phyloP scores from a whole-genome alignment of 2,113 vertebrate genomes.

The Tringa solitaria region DNA sequence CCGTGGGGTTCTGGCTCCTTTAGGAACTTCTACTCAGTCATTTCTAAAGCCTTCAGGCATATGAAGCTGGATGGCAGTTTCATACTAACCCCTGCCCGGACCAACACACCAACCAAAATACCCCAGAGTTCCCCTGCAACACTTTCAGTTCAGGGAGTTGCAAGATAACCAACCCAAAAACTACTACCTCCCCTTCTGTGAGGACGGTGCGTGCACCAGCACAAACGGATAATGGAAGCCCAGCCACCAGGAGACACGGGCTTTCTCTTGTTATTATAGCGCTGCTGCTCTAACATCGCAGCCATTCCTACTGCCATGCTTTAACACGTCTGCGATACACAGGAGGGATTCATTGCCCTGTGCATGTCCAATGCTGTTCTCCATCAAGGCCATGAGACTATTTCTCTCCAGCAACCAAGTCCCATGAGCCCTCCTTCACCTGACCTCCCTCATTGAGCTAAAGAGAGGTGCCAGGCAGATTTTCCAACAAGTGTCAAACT shows the following conservation, averaged over 20 bases:
- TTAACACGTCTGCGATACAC: not conserved
- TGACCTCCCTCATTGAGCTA: not conserved
- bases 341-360: not conserved
- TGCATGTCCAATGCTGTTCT: not conserved
- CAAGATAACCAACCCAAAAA: not conserved
- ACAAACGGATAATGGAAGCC: not conserved
- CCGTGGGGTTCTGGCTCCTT: not conserved
- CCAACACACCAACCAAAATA: not conserved
- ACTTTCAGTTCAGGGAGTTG: not conserved
- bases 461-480: not conserved
- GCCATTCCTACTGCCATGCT: not conserved
- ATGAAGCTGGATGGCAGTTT: not conserved
- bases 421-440: fast-evolving
- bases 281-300: not conserved
- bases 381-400: not conserved
- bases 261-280: fast-evolving
- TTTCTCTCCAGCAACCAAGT: fast-evolving
- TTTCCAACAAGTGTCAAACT: not conserved
- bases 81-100: not conserved
- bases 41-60: not conserved
- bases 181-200: not conserved
- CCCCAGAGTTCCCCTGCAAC: not conserved
- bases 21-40: not conserved
- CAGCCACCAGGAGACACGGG: not conserved
- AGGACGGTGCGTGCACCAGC: not conserved